Percentiles rank a stretch among this genome's conserved stretches.
Conservation (phyloP, 2,888 invertebrate genomes). For the Acanthosepion esculentum region DNA sequence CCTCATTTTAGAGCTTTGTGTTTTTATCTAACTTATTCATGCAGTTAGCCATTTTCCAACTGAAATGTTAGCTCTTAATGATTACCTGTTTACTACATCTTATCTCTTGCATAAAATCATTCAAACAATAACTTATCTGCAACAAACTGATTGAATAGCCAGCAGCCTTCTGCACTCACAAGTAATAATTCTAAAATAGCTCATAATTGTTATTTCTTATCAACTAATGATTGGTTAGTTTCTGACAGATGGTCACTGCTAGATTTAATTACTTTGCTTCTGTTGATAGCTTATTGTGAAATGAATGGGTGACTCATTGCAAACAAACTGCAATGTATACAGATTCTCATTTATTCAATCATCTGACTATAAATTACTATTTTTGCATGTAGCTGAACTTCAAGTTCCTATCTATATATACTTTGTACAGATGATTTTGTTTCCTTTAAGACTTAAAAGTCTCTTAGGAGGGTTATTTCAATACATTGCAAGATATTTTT, state of each 20-base stretch:
- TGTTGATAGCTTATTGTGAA: background rate
- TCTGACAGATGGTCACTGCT: background rate
- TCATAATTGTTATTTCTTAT: background rate
- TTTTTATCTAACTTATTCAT: background rate
- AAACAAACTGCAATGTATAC: background rate
- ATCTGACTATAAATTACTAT: too few species aligned
- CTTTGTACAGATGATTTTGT: too few species aligned
- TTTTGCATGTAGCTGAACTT: too few species aligned
- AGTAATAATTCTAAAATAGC: background rate
- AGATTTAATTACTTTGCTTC: conserved; percentile 21
- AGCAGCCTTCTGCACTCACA: background rate
- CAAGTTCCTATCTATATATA: too few species aligned
- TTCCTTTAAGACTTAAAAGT: too few species aligned
- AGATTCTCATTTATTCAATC: background rate
- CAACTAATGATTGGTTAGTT: background rate
- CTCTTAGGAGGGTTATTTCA: too few species aligned
- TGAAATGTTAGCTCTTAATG: background rate
- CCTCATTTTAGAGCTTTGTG: background rate
- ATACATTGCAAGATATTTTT: too few species aligned
- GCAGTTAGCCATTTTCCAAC: background rate
- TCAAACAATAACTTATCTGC: background rate
- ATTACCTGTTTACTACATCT: background rate
- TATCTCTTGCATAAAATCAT: background rate
- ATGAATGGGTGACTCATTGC: background rate
- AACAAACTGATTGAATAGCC: too few species aligned